Evolutionary conservation across 92 coral and sea anemone species (phyloP).

Genomic region (Siderastrea radians): DNA sequence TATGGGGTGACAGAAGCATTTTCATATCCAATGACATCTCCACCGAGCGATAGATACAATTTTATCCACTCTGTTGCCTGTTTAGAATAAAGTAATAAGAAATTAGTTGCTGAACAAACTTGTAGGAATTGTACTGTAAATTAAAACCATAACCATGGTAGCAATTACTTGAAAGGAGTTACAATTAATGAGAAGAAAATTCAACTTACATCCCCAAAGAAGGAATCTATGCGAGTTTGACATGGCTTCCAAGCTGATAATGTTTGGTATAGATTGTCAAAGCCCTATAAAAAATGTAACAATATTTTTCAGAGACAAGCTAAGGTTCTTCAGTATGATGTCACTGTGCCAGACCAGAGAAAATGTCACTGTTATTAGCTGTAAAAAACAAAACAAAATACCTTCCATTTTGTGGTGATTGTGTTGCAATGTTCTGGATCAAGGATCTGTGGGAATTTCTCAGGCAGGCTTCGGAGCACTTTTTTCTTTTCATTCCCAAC

Average conservation of each 20-base stretch:
- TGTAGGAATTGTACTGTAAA: background rate
- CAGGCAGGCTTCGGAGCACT: conserved; percentile 19
- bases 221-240: conserved; percentile 45
- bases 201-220: conserved; percentile 50
- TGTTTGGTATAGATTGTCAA: conserved; percentile 47
- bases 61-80: conserved; percentile 55
- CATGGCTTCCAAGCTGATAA: conserved; percentile 52
- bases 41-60: conserved; percentile 38
- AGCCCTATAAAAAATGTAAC: conserved; percentile 32
- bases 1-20: conserved; percentile 62
- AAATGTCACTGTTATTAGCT: conserved; percentile 5
- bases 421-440: conserved; percentile 18
- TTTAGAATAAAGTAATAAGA: background rate
- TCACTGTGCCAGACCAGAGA: conserved; percentile 21
- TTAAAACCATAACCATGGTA: background rate
- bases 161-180: background rate
- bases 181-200: background rate
- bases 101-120: background rate
- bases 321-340: conserved; percentile 19
- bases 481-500: conserved; percentile 41
- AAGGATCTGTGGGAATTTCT: conserved; percentile 27
- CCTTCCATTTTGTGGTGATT: conserved; percentile 44
- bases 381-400: conserved; percentile 17
- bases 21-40: conserved; percentile 27
- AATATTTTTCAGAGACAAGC: background rate